Percentiles rank a stretch among this genome's conserved stretches.
phyloP scores from a whole-genome alignment of 2,797 vertebrate species.

The Lepilemur septentrionalis region DNA sequence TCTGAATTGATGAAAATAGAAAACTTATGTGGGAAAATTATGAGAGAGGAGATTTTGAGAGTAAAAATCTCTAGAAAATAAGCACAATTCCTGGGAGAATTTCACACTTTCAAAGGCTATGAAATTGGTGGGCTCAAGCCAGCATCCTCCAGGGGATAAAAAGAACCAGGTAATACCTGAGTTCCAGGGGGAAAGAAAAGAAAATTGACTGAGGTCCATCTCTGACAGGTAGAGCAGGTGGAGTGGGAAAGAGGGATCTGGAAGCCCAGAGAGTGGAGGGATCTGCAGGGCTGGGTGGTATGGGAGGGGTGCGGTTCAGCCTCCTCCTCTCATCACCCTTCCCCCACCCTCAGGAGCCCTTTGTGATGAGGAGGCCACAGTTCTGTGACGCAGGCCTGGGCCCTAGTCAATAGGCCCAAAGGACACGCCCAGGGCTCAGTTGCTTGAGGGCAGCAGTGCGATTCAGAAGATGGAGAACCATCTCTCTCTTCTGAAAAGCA shows the following conservation, averaged over 20 bases:
- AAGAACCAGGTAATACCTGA: neutral
- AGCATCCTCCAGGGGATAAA: neutral
- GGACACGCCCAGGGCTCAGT: neutral
- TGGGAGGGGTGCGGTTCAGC: neutral
- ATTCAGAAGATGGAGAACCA: neutral
- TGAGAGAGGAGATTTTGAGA: neutral
- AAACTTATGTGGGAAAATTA: neutral
- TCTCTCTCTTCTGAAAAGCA: accelerated
- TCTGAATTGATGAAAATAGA: neutral
- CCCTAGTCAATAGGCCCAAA: neutral
- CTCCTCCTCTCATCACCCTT: neutral
- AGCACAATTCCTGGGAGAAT: neutral
- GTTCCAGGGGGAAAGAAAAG: neutral
- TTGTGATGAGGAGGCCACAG: neutral
- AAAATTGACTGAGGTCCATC: neutral
- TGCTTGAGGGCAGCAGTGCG: accelerated
- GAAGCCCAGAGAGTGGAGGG: neutral
- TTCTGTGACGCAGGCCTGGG: neutral
- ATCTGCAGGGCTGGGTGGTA: no score
- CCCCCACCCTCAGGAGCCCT: neutral
- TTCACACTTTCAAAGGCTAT: neutral
- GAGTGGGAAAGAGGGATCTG: neutral
- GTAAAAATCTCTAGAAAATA: neutral
- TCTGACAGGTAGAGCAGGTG: neutral
- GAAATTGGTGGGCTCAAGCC: neutral